Evolutionary conservation across 2,113 vertebrate genomes (phyloP).

Genomic region (Rissa tridactyla): DNA sequence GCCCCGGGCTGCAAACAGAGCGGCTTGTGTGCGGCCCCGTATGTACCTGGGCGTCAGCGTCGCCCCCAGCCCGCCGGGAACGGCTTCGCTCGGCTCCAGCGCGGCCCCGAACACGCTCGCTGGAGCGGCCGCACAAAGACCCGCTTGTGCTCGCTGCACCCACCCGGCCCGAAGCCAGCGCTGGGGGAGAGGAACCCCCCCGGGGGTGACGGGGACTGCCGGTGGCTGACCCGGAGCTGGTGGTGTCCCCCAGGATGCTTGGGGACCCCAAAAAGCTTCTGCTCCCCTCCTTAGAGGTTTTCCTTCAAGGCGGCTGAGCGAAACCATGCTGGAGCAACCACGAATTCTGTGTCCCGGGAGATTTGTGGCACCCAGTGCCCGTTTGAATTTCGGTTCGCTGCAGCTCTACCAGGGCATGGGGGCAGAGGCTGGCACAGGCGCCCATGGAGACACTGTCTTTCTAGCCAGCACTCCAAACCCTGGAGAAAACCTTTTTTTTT

Average conservation of each 20-base stretch:
- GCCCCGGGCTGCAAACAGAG: background rate
- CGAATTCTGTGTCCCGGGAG: background rate
- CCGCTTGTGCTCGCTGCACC: background rate
- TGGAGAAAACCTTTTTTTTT: background rate
- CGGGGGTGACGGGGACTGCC: background rate
- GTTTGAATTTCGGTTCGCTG: accelerated
- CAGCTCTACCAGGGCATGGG: accelerated
- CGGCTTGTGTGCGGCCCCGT: background rate
- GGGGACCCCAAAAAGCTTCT: background rate
- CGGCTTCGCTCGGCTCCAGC: background rate
- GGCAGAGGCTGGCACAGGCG: background rate
- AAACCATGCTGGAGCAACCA: accelerated
- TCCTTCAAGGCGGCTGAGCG: background rate
- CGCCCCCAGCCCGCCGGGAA: background rate
- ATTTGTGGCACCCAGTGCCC: background rate
- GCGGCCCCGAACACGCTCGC: accelerated
- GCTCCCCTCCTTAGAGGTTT: background rate
- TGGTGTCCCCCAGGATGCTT: background rate
- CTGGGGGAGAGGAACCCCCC: background rate
- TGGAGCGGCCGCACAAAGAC: background rate
- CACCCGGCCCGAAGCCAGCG: background rate
- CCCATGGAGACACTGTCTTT: background rate
- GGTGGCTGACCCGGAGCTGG: background rate
- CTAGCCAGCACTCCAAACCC: background rate
- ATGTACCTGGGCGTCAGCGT: background rate